Base-by-base conservation (phyloP, 35 echinoderm and acorn worm genomes). In the Ophiothrix spiculata region DNA sequence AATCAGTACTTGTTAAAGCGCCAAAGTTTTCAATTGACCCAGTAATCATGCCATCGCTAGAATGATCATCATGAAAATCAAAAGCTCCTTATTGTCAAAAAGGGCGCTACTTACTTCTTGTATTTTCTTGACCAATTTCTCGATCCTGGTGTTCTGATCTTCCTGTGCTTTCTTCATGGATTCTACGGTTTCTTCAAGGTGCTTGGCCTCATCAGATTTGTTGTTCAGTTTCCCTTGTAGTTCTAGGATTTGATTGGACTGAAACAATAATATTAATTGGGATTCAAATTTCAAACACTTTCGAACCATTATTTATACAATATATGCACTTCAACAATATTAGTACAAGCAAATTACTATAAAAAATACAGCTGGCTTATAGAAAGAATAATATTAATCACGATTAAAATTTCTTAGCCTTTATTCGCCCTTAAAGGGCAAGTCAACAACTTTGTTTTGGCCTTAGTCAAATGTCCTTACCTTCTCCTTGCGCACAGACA, bases 181-280 rank as follows among this genome's bases (percentile, higher is more conserved):
- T 21, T 85, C 76, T 0, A 86, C 80, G 1, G 38, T 56, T 0
- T 97, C 95, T 21, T 85, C 75, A 31, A 93, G 80, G 32, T 97
- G 95, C 79, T 93, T 93, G 35, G 87, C 79, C 33, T 93, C 88
- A 77, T 97, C 91, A 10, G 74, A 33, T 40, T 83, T 90, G 36
- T 56, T 84, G 49, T 83, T 90, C 35, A 97, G 63, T 45, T 97
- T 60, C 28, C 79, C 80, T 56, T 93, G 84, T 16, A 97, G 82
- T 74, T 91, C 85, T 36, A 97, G 34, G 17, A 97, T 91, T 74
- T 93, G 87, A 35, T 90, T 90, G 56, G 95, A 97, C 95, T 97
- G 82, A 25, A 81, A n/a, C n/a, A n/a, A n/a, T n/a, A n/a, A n/a
- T n/a, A n/a, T n/a, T n/a, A n/a, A n/a, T n/a, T n/a, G n/a, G n/a